Evolutionary conservation across 1,140 invertebrate species (phyloP).

Genomic region (Pogonomyrmex barbatus): DNA sequence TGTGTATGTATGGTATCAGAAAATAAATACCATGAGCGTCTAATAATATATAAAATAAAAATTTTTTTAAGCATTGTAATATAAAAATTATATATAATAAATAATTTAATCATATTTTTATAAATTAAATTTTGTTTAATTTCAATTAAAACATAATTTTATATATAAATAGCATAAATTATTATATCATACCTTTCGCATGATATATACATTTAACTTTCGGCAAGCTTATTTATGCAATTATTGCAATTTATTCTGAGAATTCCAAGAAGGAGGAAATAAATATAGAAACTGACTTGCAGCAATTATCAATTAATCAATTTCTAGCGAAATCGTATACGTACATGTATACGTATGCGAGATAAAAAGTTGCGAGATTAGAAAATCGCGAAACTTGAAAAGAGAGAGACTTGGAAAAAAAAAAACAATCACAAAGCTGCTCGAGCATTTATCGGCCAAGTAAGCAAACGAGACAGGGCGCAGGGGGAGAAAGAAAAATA

Average conservation of each 20-base stretch:
- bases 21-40: no score
- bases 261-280: not conserved
- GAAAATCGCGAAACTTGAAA: constrained; percentile 18
- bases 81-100: not conserved
- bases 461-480: constrained; percentile 27
- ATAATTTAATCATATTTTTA: not conserved
- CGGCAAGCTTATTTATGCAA: not conserved
- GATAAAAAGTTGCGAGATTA: not conserved
- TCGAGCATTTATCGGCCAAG: constrained; percentile 39
- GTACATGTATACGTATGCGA: no score
- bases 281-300: not conserved
- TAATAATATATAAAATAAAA: not conserved
- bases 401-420: not conserved
- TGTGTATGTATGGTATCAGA: no score
- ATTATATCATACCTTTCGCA: not conserved
- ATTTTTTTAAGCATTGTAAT: not conserved
- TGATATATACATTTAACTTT: not conserved
- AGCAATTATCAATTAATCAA: not conserved
- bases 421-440: constrained; percentile 35
- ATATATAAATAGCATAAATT: not conserved
- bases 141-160: not conserved
- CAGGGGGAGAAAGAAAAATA: constrained; percentile 55
- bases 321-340: not conserved
- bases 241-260: not conserved
- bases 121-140: not conserved